Evolutionary conservation across 2,888 invertebrate species (phyloP).

Genomic region (Leptogaster cylindrica): DNA sequence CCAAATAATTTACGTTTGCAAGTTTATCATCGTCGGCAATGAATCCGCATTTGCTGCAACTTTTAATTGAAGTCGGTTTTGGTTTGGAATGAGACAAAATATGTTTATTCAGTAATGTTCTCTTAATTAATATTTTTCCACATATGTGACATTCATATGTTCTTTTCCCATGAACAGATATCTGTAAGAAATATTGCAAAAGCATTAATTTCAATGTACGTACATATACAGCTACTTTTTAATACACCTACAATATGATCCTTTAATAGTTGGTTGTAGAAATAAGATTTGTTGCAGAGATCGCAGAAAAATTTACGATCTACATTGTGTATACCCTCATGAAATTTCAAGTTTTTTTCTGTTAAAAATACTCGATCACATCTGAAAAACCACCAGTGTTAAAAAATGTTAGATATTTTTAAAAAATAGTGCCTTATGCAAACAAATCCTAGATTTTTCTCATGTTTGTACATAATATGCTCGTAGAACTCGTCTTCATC

Average conservation of each 20-base stretch:
- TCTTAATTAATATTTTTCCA: conserved; percentile 11
- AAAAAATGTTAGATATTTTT: no score
- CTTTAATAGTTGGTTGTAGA: no score
- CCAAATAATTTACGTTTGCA: conserved; percentile 49
- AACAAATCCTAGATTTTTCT: conserved; percentile 51
- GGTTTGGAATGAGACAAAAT: conserved; percentile 48
- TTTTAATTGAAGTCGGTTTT: conserved; percentile 40
- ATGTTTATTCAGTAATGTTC: conserved; percentile 52
- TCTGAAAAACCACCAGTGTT: no score
- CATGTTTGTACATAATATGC: conserved; percentile 57
- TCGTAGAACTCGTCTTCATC: conserved; percentile 57
- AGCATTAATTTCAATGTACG: no score
- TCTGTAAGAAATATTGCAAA: neutral
- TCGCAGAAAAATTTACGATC: no score
- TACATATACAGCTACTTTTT: no score
- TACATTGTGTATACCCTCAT: no score
- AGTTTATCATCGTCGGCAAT: conserved; percentile 51
- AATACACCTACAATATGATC: no score
- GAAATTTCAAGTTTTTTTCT: no score
- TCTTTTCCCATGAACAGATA: conserved; percentile 22
- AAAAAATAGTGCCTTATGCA: conserved; percentile 51
- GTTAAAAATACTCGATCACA: no score
- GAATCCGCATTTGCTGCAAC: conserved; percentile 55
- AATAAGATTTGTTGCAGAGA: no score
- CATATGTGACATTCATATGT: conserved; percentile 53